These are phyloP conservation scores for Drosophila meridiana DNA, from an alignment of 2,888 invertebrate genomes.

Conservation along the genomic window DNA sequence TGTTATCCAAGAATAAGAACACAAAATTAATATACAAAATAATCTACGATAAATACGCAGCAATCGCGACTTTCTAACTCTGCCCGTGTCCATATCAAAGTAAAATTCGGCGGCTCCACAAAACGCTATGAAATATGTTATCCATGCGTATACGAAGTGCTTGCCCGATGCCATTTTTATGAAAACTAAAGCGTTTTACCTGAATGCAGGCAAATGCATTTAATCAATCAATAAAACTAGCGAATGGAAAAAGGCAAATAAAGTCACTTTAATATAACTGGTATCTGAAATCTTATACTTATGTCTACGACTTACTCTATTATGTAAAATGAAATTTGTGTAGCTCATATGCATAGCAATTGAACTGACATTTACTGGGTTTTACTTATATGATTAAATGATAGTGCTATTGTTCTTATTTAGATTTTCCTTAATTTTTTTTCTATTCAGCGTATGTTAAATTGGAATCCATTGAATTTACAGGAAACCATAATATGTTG, in stretches of 20 bases:
- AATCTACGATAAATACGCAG: neutral
- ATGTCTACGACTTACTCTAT: neutral
- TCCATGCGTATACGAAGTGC: constrained; percentile 8
- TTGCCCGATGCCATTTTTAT: constrained; percentile 6
- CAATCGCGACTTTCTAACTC: constrained; percentile 8
- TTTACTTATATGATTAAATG: too few species aligned
- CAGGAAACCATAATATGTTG: too few species aligned
- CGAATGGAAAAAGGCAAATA: neutral
- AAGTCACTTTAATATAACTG: constrained; percentile 3
- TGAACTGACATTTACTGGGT: too few species aligned
- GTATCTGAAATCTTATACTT: neutral
- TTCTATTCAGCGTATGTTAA: too few species aligned
- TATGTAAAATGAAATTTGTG: neutral
- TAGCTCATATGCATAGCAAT: neutral
- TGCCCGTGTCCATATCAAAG: constrained; percentile 1
- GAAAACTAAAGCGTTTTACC: neutral
- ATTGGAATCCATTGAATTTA: too few species aligned
- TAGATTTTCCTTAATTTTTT: too few species aligned
- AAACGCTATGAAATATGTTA: constrained; percentile 8
- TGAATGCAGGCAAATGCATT: neutral
- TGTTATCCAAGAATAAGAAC: neutral
- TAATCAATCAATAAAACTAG: neutral
- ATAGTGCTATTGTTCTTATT: too few species aligned
- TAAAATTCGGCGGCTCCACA: constrained; percentile 12
- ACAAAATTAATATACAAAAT: neutral